A percentile compares a stretch with the other conserved stretches of the same genome.
phyloP scores from a whole-genome alignment of 2,888 invertebrate genomes.

The Brassicogethes aeneus region DNA sequence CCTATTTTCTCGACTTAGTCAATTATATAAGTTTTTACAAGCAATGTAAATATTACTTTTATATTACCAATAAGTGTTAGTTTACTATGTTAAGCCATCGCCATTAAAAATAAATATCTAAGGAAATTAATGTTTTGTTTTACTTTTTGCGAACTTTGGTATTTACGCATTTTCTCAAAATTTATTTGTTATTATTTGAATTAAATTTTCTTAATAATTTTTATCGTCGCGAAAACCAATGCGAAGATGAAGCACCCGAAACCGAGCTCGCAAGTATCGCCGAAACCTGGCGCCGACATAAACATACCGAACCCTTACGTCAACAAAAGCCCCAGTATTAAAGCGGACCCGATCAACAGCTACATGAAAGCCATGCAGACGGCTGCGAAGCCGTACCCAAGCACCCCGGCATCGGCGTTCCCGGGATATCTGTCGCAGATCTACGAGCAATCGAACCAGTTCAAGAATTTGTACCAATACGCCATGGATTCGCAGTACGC shows the following conservation, averaged over 20 bases:
- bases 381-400: constrained; percentile 5
- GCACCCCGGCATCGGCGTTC: constrained; percentile 10
- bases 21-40: constrained; percentile 34
- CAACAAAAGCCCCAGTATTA: constrained; percentile 6
- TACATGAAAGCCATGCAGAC: constrained; percentile 2
- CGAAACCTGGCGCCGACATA: constrained; percentile 13
- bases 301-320: constrained; percentile 12
- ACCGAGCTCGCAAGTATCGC: constrained; percentile 7
- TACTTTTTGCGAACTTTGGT: too few species aligned
- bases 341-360: constrained; percentile 1
- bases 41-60: constrained; percentile 36
- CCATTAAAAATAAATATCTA: constrained; percentile 29
- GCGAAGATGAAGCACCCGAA: constrained; percentile 21
- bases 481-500: constrained; percentile 41
- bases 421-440: constrained; percentile 22
- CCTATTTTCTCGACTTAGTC: constrained; percentile 32
- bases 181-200: too few species aligned
- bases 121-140: too few species aligned
- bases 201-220: too few species aligned
- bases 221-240: constrained; percentile 35
- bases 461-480: constrained; percentile 27
- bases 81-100: constrained; percentile 31
- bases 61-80: constrained; percentile 32
- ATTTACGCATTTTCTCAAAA: too few species aligned
- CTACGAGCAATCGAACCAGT: constrained; percentile 18